Percentiles rank a stretch among this genome's conserved stretches.
Evolutionary conservation across 2,888 invertebrate genomes (phyloP).

Genomic region (Netelia inedita): DNA sequence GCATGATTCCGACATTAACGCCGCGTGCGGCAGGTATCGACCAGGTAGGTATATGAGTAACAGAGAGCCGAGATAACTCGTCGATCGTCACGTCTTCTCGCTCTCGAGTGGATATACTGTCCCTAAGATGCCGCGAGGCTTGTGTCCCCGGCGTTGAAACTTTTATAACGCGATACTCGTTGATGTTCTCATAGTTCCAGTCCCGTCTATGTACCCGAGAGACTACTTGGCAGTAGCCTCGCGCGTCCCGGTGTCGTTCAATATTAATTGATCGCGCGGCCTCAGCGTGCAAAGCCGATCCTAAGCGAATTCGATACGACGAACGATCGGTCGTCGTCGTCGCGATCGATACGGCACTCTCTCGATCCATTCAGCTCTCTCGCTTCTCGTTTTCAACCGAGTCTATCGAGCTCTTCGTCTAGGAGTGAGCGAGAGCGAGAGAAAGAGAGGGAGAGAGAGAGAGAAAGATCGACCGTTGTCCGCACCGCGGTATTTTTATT

Average conservation of each 20-base stretch:
- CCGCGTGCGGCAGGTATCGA: constrained; percentile 47
- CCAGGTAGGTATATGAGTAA: constrained; percentile 4
- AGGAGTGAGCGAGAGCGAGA: constrained; percentile 30
- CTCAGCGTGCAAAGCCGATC: constrained; percentile 73
- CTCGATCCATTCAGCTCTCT: constrained; percentile 63
- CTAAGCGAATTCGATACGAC: constrained; percentile 54
- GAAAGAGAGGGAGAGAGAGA: constrained; percentile 22
- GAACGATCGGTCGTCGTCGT: constrained; percentile 52
- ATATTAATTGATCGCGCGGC: constrained; percentile 81
- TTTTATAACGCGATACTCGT: constrained; percentile 48
- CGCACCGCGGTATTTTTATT: constrained; percentile 65
- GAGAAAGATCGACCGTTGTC: constrained; percentile 40
- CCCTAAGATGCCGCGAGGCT: constrained; percentile 20
- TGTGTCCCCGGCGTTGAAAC: constrained; percentile 57
- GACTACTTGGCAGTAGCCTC: constrained; percentile 79
- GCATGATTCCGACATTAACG: constrained; percentile 61
- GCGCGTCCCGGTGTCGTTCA: constrained; percentile 79
- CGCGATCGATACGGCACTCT: constrained; percentile 56
- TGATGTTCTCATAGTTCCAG: constrained; percentile 32
- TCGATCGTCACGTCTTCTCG: constrained; percentile 67
- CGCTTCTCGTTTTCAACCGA: constrained; percentile 57
- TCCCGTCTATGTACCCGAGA: constrained; percentile 59
- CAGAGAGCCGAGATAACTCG: constrained; percentile 32
- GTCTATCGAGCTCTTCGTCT: background rate
- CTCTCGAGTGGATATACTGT: background rate